A percentile compares a stretch with the other conserved stretches of the same genome.
Conservation (phyloP, 2,888 invertebrate genomes). For the Plebejus anna region DNA sequence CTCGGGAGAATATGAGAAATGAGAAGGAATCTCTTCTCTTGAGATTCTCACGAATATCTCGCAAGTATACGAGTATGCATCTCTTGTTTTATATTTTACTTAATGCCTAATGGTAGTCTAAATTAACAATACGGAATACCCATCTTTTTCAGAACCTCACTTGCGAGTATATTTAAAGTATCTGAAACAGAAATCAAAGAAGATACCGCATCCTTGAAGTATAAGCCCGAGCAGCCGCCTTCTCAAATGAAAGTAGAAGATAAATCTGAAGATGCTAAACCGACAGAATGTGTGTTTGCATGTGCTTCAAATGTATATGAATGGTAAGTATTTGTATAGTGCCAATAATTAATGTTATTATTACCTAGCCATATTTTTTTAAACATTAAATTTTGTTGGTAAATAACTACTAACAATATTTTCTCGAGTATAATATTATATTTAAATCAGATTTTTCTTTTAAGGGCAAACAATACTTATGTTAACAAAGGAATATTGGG, state of each 20-base stretch:
- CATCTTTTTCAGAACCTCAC: conserved; percentile 55
- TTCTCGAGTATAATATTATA: neutral
- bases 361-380: neutral
- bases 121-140: neutral
- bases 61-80: no score
- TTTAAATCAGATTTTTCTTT: conserved; percentile 38
- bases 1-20: no score
- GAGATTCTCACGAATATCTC: no score
- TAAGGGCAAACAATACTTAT: conserved; percentile 57
- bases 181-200: conserved; percentile 41
- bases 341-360: conserved; percentile 22
- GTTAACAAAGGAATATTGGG: conserved; percentile 60
- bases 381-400: neutral
- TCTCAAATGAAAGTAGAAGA: conserved; percentile 33
- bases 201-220: conserved; percentile 60
- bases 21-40: no score
- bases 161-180: conserved; percentile 61
- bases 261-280: conserved; percentile 49
- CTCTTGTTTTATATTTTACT: no score
- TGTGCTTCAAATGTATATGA: conserved; percentile 61
- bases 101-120: neutral
- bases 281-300: conserved; percentile 59
- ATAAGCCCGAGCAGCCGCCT: conserved; percentile 56
- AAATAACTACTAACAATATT: no score
- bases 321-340: conserved; percentile 48